Evolutionary conservation across 2,113 vertebrate genomes (phyloP).

Genomic region (Spermophilus dauricus): DNA sequence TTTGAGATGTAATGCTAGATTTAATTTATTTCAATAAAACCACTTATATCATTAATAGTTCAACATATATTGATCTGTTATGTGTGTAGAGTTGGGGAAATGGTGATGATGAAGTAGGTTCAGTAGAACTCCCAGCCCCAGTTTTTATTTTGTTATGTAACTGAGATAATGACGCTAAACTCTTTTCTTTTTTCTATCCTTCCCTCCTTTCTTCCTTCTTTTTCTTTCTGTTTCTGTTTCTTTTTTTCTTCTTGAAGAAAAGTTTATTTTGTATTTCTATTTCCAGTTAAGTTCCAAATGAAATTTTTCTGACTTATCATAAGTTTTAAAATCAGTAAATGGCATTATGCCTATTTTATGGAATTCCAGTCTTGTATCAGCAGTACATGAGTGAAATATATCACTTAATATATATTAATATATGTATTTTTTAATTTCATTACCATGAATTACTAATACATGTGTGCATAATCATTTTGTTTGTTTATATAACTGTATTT

Average conservation of each 20-base stretch:
- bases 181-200: no score
- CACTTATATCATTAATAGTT: constrained; percentile 39
- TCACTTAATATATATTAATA: constrained; percentile 46
- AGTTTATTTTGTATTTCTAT: constrained; percentile 61
- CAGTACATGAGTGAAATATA: constrained; percentile 32
- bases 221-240: background rate
- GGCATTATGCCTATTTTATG: background rate
- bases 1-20: background rate
- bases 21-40: constrained; percentile 28
- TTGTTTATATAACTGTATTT: constrained; percentile 53
- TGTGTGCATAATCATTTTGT: background rate
- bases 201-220: no score
- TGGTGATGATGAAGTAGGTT: background rate
- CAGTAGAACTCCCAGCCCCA: background rate
- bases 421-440: constrained; percentile 46
- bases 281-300: constrained; percentile 48
- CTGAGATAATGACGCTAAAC: background rate
- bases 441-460: constrained; percentile 53
- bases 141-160: constrained; percentile 44
- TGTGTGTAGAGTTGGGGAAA: background rate
- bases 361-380: constrained; percentile 27
- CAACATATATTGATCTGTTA: background rate
- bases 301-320: constrained; percentile 59
- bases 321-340: constrained; percentile 62
- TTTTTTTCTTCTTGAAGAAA: background rate